A percentile compares a stretch with the other conserved stretches of the same genome.
phyloP scores from a whole-genome alignment of 2,113 vertebrate genomes.

The Thalassarche chlororhynchos region DNA sequence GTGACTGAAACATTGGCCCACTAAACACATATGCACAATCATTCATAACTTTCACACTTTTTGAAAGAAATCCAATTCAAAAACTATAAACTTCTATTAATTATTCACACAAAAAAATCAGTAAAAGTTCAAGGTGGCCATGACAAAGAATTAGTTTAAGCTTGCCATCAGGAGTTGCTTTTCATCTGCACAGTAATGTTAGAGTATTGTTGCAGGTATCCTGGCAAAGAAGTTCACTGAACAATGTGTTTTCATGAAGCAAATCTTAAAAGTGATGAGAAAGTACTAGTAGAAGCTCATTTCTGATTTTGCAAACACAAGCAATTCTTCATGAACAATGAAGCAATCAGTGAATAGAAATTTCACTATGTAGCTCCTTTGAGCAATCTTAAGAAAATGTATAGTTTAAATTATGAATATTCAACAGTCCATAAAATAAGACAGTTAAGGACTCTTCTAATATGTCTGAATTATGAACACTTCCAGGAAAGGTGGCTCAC shows the following conservation, averaged over 20 bases:
- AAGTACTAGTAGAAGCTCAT: not conserved
- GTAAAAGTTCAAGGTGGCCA: not conserved
- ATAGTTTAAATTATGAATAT: constrained; percentile 43
- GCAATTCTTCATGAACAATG: constrained; percentile 10
- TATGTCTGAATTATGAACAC: constrained; percentile 2
- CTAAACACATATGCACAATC: not conserved
- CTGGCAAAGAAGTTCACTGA: not conserved
- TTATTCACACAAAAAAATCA: not conserved
- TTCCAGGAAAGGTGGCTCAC: constrained; percentile 20
- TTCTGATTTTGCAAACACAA: constrained; percentile 23
- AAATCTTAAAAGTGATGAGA: not conserved
- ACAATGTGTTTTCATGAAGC: not conserved
- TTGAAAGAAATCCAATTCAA: not conserved
- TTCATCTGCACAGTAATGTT: not conserved
- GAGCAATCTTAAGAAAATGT: not conserved
- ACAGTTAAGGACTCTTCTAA: not conserved
- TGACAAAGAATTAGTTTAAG: not conserved
- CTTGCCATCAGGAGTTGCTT: not conserved
- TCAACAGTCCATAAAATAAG: constrained; percentile 22
- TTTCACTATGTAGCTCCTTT: constrained; percentile 3
- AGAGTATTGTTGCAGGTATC: not conserved
- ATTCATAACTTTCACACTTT: not conserved
- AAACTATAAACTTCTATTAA: not conserved
- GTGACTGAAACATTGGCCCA: not conserved
- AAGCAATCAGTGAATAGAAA: not conserved